Evolutionary conservation across 2,888 invertebrate species (phyloP), one percentile per base, ranked within the genome.

Genomic region (Drosophila putrida): DNA sequence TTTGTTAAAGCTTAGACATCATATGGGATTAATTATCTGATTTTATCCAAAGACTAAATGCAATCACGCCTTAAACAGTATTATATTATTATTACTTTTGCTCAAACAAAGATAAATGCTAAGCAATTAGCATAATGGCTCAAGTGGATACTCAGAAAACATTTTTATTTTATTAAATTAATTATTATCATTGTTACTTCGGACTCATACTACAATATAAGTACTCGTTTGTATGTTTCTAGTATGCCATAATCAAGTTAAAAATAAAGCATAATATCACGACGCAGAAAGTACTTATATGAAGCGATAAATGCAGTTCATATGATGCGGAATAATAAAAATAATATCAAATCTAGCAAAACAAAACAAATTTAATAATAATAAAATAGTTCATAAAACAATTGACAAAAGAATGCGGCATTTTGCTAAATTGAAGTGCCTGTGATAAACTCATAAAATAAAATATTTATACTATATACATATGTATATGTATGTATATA

Each of bases 361-460:
- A 58, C 38, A 61, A 35, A 59, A 36, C 20, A 41, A 33, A 33
- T 25, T 43, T 43, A 27, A 35, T 28, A 44, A 33, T 39, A 49
- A 31, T 43, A 50, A 53, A 54, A 20, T 58, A 49, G 36, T 61
- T 55, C 55, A 55, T 41, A 47, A 69, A 66, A 70, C 75, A 85
- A 83, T 82, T 83, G 82, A 70, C 41, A 60, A 77, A 83, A 80
- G 78, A 83, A 86, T 83, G 83, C 80, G 86, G 68, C 83, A 74
- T 50, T 73, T 70, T 66, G 71, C 47, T 80, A 65, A 86, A 86
- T 83, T 86, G 68, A 83, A 82, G 75, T 79, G 83, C 79, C 68
- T 76, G 71, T 77, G 79, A 83, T 82, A 82, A 79, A 77, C 69
- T 36, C 71, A 82, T 85, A 84, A 74, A 66, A 68, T 41, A 41